These are phyloP conservation scores for Habropoda laboriosa DNA, from an alignment of 1,140 invertebrate species.

Conservation along the genomic window DNA sequence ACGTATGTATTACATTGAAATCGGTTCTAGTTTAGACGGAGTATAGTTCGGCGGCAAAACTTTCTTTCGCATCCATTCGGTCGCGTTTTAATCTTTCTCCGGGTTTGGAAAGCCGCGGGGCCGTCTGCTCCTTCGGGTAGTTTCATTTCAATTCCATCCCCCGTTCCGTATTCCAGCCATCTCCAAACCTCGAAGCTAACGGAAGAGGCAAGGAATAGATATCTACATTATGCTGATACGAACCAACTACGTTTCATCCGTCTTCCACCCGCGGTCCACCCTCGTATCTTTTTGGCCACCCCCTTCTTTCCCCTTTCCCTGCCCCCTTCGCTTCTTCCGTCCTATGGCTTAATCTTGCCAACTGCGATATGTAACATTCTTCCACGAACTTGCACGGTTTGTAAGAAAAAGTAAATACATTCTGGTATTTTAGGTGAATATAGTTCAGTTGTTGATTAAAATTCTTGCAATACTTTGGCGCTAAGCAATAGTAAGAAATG, in stretches of 20 bases:
- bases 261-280: conserved; percentile 36
- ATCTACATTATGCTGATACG: conserved; percentile 79
- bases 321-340: neutral
- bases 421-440: neutral
- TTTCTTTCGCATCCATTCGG: conserved; percentile 73
- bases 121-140: conserved; percentile 74
- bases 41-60: conserved; percentile 69
- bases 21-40: conserved; percentile 60
- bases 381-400: neutral
- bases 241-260: conserved; percentile 70
- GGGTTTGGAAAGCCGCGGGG: conserved; percentile 75
- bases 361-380: conserved; percentile 15
- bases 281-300: conserved; percentile 5
- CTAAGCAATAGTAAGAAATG: too few relatives aligned
- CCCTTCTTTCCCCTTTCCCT: neutral
- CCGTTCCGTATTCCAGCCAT: conserved; percentile 41
- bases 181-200: conserved; percentile 66
- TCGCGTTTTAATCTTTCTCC: conserved; percentile 77
- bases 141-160: conserved; percentile 78
- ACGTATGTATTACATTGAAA: conserved; percentile 56
- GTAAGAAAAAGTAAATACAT: neutral
- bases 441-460: neutral
- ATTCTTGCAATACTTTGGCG: too few relatives aligned
- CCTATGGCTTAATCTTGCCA: conserved; percentile 25
- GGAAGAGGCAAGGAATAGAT: conserved; percentile 73